These are phyloP conservation scores for Brevipalpus yothersi DNA, from an alignment of 1,140 invertebrate genomes.

Conservation along the genomic window DNA sequence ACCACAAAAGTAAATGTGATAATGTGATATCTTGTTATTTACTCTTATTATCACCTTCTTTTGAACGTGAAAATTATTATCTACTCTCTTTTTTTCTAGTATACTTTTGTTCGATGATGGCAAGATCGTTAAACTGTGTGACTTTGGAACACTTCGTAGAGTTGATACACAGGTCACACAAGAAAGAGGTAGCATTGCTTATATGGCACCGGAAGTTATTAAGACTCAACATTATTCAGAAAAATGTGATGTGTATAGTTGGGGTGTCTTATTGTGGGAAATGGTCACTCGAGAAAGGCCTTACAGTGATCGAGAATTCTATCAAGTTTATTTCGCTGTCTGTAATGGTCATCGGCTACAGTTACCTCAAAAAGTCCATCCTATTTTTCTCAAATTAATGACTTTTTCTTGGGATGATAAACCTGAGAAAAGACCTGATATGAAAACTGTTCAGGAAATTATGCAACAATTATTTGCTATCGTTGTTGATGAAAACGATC, in stretches of 20 bases:
- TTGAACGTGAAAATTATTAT: too few relatives aligned
- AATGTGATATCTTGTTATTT: too few relatives aligned
- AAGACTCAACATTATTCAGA: slow-evolving; percentile 49
- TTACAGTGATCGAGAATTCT: not conserved
- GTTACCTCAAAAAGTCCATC: slow-evolving; percentile 58
- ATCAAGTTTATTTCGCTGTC: too few relatives aligned
- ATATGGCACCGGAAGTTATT: slow-evolving; percentile 81
- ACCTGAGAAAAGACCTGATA: slow-evolving; percentile 55
- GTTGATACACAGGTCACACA: slow-evolving; percentile 91
- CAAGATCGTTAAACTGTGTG: slow-evolving; percentile 79
- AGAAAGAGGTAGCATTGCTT: slow-evolving; percentile 67
- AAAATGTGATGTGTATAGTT: slow-evolving; percentile 96
- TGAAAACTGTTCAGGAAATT: slow-evolving; percentile 44
- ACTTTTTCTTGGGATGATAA: slow-evolving; percentile 64
- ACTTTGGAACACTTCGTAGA: slow-evolving; percentile 65
- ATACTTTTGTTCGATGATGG: slow-evolving; percentile 64
- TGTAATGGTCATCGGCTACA: slow-evolving; percentile 48
- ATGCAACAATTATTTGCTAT: slow-evolving; percentile 23
- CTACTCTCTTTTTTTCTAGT: too few relatives aligned
- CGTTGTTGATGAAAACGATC: not conserved
- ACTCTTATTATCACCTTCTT: too few relatives aligned
- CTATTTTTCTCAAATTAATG: slow-evolving; percentile 63
- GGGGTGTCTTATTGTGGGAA: slow-evolving; percentile 96
- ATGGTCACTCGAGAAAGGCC: slow-evolving; percentile 68
- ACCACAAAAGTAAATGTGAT: slow-evolving; percentile 60